A percentile compares a stretch with the other conserved stretches of the same genome.
Conservation (phyloP, 2,888 invertebrate species). For the Sarcophaga caerulescens region DNA sequence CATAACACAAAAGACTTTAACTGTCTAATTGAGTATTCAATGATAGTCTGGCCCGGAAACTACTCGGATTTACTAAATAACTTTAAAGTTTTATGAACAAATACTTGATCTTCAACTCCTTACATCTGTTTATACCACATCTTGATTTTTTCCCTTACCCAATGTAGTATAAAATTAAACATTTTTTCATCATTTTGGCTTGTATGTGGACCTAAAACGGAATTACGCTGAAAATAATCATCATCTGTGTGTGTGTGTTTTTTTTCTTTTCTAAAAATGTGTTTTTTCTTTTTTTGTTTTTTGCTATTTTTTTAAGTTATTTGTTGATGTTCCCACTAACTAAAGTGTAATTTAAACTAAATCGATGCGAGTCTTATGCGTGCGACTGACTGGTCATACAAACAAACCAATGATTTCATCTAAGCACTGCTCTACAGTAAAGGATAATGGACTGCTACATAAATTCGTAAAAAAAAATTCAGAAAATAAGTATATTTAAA, state of each 20-base stretch:
- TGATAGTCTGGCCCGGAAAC: too few species aligned
- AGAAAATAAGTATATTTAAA: slow-evolving; percentile 18
- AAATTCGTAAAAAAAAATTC: slow-evolving; percentile 24
- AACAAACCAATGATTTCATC: background rate
- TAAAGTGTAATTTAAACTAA: slow-evolving; percentile 79
- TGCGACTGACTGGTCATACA: slow-evolving; percentile 43
- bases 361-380: slow-evolving; percentile 74
- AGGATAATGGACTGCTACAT: slow-evolving; percentile 64
- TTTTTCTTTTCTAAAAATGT: slow-evolving; percentile 23
- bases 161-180: slow-evolving; percentile 48
- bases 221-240: slow-evolving; percentile 62
- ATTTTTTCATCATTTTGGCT: slow-evolving; percentile 19
- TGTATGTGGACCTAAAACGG: slow-evolving; percentile 45
- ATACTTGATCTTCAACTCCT: too few species aligned
- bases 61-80: too few species aligned
- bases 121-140: background rate
- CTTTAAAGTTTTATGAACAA: too few species aligned
- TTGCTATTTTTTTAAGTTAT: slow-evolving; percentile 36
- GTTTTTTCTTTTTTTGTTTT: slow-evolving; percentile 22
- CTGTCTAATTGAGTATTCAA: too few species aligned
- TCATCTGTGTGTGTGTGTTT: slow-evolving; percentile 32
- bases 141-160: slow-evolving; percentile 14
- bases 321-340: slow-evolving; percentile 63
- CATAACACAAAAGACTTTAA: too few species aligned
- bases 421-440: slow-evolving; percentile 34